Percentiles rank a stretch among this genome's conserved stretches.
phyloP scores from a whole-genome alignment of 2,888 invertebrate species.

The Lasioglossum leucozonium region DNA sequence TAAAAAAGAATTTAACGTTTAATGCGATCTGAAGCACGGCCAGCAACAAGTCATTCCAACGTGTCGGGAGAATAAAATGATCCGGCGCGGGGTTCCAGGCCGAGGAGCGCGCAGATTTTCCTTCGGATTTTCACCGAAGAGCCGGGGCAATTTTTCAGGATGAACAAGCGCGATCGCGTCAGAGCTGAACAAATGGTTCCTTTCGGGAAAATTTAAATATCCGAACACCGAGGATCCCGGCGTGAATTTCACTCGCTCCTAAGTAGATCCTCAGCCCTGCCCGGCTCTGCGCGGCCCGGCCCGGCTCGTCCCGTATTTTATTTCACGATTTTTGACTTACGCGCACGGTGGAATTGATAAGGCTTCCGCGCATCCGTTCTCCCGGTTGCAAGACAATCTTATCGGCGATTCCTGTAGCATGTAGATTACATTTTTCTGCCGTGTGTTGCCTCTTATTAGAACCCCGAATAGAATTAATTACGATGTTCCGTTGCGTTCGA shows the following conservation, averaged over 20 bases:
- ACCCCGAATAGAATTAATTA: constrained; percentile 33
- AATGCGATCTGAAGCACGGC: background rate
- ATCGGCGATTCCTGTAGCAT: constrained; percentile 21
- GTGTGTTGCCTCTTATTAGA: constrained; percentile 28
- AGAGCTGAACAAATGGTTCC: constrained; percentile 8
- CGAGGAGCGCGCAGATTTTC: background rate
- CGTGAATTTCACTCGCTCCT: constrained; percentile 14
- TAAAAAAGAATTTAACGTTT: background rate
- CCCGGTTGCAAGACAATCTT: constrained; percentile 49
- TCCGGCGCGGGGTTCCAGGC: background rate
- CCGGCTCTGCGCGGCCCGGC: too few relatives aligned
- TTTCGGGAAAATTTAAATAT: constrained; percentile 28
- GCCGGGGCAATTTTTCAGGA: constrained; percentile 25
- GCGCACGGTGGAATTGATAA: constrained; percentile 26
- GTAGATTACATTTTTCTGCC: constrained; percentile 19
- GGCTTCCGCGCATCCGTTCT: constrained; percentile 21
- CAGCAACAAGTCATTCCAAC: constrained; percentile 8
- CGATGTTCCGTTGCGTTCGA: constrained; percentile 10
- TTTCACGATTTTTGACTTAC: constrained; percentile 6
- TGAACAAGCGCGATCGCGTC: constrained; percentile 22
- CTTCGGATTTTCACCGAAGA: constrained; percentile 7
- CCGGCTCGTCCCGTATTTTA: background rate
- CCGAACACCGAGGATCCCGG: background rate
- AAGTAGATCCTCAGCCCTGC: background rate
- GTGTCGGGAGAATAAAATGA: background rate